These are phyloP conservation scores for Drosophila birchii DNA, from an alignment of 2,888 invertebrate species.

Conservation along the genomic window DNA sequence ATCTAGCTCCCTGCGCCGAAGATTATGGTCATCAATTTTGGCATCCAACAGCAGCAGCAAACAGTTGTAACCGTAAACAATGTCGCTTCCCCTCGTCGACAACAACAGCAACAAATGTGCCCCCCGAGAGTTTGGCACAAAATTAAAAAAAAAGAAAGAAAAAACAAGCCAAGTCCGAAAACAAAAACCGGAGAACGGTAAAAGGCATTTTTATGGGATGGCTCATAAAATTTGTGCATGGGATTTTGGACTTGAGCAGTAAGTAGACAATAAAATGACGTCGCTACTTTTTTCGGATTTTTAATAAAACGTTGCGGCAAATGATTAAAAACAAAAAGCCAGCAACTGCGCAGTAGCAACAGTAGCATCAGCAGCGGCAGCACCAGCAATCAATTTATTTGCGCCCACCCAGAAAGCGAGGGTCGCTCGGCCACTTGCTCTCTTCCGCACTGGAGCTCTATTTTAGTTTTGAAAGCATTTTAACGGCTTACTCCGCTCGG, in stretches of 20 bases:
- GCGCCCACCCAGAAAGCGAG: constrained; percentile 72
- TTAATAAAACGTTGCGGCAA: constrained; percentile 74
- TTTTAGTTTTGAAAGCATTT: constrained; percentile 70
- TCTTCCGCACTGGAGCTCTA: constrained; percentile 28
- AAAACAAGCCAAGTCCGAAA: constrained; percentile 18
- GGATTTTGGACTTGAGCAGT: constrained; percentile 71
- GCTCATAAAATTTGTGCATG: constrained; percentile 80
- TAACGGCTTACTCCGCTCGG: constrained; percentile 65
- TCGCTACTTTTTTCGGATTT: constrained; percentile 61
- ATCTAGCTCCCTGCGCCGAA: constrained; percentile 59
- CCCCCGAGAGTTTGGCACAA: constrained; percentile 63
- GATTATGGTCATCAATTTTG: constrained; percentile 83
- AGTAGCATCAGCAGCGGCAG: constrained; percentile 14
- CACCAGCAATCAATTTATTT: constrained; percentile 66
- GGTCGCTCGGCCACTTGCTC: constrained; percentile 63
- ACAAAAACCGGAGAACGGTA: constrained; percentile 49
- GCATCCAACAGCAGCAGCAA: constrained; percentile 72
- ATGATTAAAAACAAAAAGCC: constrained; percentile 71
- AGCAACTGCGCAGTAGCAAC: constrained; percentile 50
- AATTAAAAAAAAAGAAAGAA: constrained; percentile 28
- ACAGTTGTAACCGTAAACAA: constrained; percentile 77
- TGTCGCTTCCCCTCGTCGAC: constrained; percentile 61
- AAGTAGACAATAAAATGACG: constrained; percentile 81
- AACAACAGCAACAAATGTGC: constrained; percentile 70
- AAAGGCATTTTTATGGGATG: constrained; percentile 76